Evolutionary conservation across 2,113 vertebrate genomes (phyloP), one percentile per base, ranked within the genome.

Genomic region (Sinocyclocheilus grahami): DNA sequence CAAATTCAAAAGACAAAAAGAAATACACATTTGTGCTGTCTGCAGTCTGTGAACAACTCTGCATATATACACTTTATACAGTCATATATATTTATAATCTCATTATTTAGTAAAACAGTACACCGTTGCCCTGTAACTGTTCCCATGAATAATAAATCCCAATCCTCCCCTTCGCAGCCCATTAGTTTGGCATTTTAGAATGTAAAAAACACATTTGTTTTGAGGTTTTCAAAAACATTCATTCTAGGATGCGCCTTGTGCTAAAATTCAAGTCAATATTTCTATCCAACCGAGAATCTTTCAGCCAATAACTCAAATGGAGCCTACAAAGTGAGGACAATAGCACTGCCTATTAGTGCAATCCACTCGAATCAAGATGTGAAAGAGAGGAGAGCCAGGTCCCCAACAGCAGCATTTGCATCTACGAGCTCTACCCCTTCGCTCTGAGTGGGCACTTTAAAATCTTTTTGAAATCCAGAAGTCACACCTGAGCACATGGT

Each of bases 11-110:
- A 88, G 91, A 93, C 90, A 93, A 93, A 94, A 94, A 87, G 92
- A 92, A 93, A 94, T 92, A 94, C 93, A 93, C 91, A 92, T 93
- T 93, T 95, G 94, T 95, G 93, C 95, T 95, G 92, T 95, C 90
- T 94, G 92, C 85, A 92, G 90, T 93, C 86, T 91, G 89, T 90
- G 89, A 93, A 92, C 90, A 92, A 87, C 88, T 93, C 92, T 91
- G 87, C 89, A 90, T 93, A 93, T 95, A 86, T 94, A 94, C 93
- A 94, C 71, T 92, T 92, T 94, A 89, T 94, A 94, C 92, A 94
- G 80, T 74, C 63, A 65, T 90, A 81, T 86, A 82, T 76, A 62
- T 87, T 71, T 82, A 63, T 88, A 86, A 84, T 90, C 76, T 91
- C 85, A 86, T 91, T 90, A 92, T 91, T 91, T 90, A 87, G 72